A percentile compares a stretch with the other conserved stretches of the same genome.
These are phyloP conservation scores for Cheirogaleus major DNA, from an alignment of 2,797 vertebrate genomes.

Conservation along the genomic window DNA sequence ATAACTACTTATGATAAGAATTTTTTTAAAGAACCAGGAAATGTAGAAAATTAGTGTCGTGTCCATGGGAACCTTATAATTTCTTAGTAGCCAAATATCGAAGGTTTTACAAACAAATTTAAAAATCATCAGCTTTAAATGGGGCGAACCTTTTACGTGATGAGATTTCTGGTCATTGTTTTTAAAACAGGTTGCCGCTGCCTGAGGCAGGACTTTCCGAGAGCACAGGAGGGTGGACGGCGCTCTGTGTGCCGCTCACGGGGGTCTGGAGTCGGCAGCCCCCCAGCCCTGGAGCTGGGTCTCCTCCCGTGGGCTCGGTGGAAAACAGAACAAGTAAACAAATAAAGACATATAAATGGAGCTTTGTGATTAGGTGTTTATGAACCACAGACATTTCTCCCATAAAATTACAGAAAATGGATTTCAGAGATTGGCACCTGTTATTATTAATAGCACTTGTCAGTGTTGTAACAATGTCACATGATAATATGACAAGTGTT, in stretches of 20 bases:
- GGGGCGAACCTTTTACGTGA: not conserved
- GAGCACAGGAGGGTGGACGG: not conserved
- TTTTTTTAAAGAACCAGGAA: not conserved
- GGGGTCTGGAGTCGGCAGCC: not conserved
- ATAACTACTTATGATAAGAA: not conserved
- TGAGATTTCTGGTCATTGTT: not conserved
- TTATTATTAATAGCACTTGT: not conserved
- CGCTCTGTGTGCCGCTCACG: not conserved
- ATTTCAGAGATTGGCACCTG: not conserved
- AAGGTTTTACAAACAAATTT: not conserved
- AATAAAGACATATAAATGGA: not conserved
- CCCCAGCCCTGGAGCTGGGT: accelerated
- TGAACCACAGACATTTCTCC: not conserved
- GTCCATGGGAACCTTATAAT: not conserved
- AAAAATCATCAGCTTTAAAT: not conserved
- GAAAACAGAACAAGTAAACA: not conserved
- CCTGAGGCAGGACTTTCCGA: accelerated
- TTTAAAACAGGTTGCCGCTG: not conserved
- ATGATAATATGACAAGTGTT: no score
- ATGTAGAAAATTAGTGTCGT: not conserved
- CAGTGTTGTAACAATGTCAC: accelerated
- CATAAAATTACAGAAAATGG: no score
- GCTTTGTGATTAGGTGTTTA: not conserved
- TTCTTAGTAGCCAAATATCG: not conserved
- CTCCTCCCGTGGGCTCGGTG: not conserved